Base-by-base conservation (phyloP, 2,797 vertebrate genomes). In the Garrulus glandarius region DNA sequence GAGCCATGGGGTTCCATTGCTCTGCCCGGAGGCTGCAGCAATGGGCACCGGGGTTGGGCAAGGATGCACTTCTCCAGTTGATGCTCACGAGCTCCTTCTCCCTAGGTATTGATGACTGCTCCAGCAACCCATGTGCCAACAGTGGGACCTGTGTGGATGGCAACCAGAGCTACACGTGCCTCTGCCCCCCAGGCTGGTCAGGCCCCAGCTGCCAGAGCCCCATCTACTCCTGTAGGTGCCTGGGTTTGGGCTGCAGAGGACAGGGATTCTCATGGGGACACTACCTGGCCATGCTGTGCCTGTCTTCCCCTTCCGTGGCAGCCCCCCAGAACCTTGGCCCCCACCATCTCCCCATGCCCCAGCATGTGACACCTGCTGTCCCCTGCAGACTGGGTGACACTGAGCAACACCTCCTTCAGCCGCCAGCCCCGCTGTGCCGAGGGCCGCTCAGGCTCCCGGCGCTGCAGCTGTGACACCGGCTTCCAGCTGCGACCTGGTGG, bases 121-220 rank as follows among this genome's bases (percentile, higher is more conserved):
- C 98, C 80, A 92, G 97, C 76, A 98, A 96, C 53, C 99, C 98
- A 0, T 99, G 99, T 93, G 97, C 86, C 59, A 99, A 99, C 6
- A 98, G 98, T 0, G 99, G 99, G 63, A 99, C 99, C 7, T 99
- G 99, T 4, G 88, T 98, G 97, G 98, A 99, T 76, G 98, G 98
- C 50, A 93, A 98, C 47, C 98, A 98, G 93, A 98, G 97, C 83
- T 99, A 98, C 89, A 97, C 95, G 3, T 99, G 99, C 93, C 84
- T 97, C 57, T 99, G 98, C 88, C 93, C 97, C 69, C 98, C 93
- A 89, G 98, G 98, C 88, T 99, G 99, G 99, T 94, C 98, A 6
- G 99, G 99, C 84, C 88, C 87, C 59, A 98, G 92, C 89, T 99
- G 99, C 96, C 98, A 98, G 91, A 98, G 96, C 89, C 98, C 98